phyloP scores from a whole-genome alignment of 2,113 vertebrate species.

The Coptodon bakossiorum region DNA sequence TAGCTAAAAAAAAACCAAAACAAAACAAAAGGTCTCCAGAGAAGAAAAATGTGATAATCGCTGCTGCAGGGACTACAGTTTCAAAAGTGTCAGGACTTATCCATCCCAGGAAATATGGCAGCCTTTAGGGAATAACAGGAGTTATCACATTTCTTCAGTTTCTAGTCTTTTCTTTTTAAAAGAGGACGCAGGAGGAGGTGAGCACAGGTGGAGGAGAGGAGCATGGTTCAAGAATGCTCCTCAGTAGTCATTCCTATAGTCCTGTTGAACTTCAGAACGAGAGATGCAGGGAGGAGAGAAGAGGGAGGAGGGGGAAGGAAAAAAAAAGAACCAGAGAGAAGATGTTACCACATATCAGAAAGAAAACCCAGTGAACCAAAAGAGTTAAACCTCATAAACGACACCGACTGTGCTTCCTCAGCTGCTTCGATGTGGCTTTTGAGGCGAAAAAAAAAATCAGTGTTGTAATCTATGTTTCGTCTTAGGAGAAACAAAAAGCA shows the following conservation, averaged over 20 bases:
- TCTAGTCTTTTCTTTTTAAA: slow-evolving; percentile 5
- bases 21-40: background rate
- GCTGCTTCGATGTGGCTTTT: background rate
- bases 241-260: slow-evolving; percentile 80
- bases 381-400: slow-evolving; percentile 14
- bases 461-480: background rate
- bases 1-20: background rate
- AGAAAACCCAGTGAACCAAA: slow-evolving; percentile 32
- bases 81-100: slow-evolving; percentile 16
- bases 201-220: slow-evolving; percentile 22
- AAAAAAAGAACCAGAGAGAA: slow-evolving; percentile 13
- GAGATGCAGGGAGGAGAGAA: slow-evolving; percentile 2
- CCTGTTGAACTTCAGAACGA: slow-evolving; percentile 67
- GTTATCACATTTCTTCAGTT: slow-evolving; percentile 10
- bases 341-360: slow-evolving; percentile 49
- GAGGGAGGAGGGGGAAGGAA: background rate
- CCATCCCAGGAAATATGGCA: slow-evolving; percentile 16
- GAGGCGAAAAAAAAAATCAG: background rate
- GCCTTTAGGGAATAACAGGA: slow-evolving; percentile 9
- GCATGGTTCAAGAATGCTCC: slow-evolving; percentile 46
- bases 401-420: background rate
- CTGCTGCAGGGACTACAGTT: slow-evolving; percentile 31
- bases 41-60: background rate
- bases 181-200: slow-evolving; percentile 16
- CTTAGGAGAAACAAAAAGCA: background rate